Evolutionary conservation across 2,888 invertebrate genomes (phyloP), one percentile per base, ranked within the genome.

Genomic region (Dynastes grantii): DNA sequence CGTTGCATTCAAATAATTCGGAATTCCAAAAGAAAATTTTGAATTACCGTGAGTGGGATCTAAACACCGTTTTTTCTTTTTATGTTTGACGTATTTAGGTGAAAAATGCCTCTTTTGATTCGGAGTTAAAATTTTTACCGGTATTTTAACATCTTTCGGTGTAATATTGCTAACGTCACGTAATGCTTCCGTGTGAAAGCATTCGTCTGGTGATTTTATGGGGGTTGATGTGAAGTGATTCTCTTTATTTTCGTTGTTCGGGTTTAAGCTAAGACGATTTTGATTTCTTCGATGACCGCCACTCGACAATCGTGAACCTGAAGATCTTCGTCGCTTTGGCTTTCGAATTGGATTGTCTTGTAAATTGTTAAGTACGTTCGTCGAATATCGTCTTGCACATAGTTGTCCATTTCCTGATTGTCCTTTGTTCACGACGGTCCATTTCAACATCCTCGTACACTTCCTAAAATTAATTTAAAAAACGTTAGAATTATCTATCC

Each of bases 81-180:
- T 88, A 49, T 85, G 82, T 55, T 85, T 85, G n/a, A 78, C 70
- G 51, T 79, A 61, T 45, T 77, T 78, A 1, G 79, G 78, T 1
- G 75, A 80, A 22, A 76, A 22, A 1, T 40, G 32, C 13, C 77
- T 77, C 45, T 71, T 68, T 27, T 49, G 51, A 9, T 71, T 75
- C 5, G 65, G 64, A 2, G 49, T 73, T 11, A 73, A 29, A 27
- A 64, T 70, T 37, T 79, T 70, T 2, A 37, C 27, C 1, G 40
- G 27, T 29, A 49, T 22, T 40, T 73, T 83, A 16, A 71, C 71
- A 49, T 83, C 80, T 64, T 82, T 91, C 0, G 92, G 92, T 2
- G 92, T 92, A n/a, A 92, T 89, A 83, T 92, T 92, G 84, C 92
- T 92, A 8, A 92, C 91, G 85, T 92, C 92, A 86, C 92, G 90